These are phyloP conservation scores for Falco berigora DNA, from an alignment of 2,797 vertebrate genomes.

Conservation along the genomic window DNA sequence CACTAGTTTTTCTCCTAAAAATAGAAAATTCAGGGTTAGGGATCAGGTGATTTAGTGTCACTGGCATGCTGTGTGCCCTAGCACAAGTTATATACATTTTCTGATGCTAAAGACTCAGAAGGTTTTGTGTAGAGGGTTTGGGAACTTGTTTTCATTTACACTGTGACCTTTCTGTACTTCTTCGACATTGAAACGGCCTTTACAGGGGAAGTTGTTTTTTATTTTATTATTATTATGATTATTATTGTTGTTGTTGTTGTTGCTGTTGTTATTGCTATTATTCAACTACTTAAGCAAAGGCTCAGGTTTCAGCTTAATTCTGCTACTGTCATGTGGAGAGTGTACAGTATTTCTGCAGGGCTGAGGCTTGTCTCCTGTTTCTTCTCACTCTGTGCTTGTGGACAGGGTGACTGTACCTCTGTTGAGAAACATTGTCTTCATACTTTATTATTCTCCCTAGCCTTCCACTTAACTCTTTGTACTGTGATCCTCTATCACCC, in stretches of 20 bases:
- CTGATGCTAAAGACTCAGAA: not conserved
- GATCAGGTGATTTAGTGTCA: not conserved
- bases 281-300: not conserved
- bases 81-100: not conserved
- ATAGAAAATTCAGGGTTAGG: not conserved
- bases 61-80: not conserved
- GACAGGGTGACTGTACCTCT: not conserved
- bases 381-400: not conserved
- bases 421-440: not conserved
- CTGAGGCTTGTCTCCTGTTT: not conserved
- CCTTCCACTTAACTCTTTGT: not conserved
- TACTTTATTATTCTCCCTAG: not conserved
- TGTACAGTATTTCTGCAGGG: not conserved
- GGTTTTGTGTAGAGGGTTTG: not conserved
- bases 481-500: not conserved
- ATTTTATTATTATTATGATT: too few species aligned
- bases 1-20: not conserved
- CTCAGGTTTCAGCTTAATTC: not conserved
- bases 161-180: not conserved
- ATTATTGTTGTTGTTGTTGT: too few species aligned
- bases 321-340: not conserved
- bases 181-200: not conserved
- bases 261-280: not conserved
- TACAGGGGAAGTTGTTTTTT: not conserved
- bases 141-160: not conserved